Evolutionary conservation across 2,888 invertebrate genomes (phyloP).

Genomic region (Chrysodeixis includens): DNA sequence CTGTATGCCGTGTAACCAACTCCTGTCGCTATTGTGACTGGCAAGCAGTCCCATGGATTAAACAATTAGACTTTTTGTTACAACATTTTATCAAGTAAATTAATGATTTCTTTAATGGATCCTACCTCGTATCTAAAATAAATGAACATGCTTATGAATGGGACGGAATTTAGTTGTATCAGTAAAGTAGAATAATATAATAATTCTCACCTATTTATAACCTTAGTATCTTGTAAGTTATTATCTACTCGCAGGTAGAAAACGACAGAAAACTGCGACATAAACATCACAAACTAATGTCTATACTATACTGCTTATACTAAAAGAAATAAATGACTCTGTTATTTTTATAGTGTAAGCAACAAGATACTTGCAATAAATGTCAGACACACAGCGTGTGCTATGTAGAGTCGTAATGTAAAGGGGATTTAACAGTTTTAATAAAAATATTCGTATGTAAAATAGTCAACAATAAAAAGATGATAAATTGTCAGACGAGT

Average conservation of each 20-base stretch:
- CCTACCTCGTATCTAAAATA: constrained; percentile 13
- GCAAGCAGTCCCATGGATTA: constrained; percentile 39
- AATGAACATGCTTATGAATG: constrained; percentile 7
- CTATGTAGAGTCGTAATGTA: constrained; percentile 5
- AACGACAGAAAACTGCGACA: constrained; percentile 10
- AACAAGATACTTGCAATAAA: constrained; percentile 8
- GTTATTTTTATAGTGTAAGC: constrained; percentile 2
- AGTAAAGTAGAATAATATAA: background rate
- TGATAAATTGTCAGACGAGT: background rate
- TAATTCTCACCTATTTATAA: background rate
- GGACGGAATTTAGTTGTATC: background rate
- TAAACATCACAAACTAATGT: constrained; percentile 1
- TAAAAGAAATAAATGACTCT: constrained; percentile 8
- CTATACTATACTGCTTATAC: background rate
- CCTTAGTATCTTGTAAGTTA: background rate
- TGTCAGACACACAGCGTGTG: constrained; percentile 7
- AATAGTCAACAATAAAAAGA: background rate
- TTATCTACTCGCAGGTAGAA: background rate
- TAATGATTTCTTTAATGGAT: constrained; percentile 41
- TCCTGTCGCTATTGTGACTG: constrained; percentile 41
- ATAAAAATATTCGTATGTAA: background rate
- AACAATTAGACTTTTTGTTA: constrained; percentile 52
- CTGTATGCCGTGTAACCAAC: constrained; percentile 36
- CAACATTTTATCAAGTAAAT: constrained; percentile 40
- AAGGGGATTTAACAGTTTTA: background rate